Conservation (phyloP, 2,888 invertebrate genomes). For the Abrostola tripartita region DNA sequence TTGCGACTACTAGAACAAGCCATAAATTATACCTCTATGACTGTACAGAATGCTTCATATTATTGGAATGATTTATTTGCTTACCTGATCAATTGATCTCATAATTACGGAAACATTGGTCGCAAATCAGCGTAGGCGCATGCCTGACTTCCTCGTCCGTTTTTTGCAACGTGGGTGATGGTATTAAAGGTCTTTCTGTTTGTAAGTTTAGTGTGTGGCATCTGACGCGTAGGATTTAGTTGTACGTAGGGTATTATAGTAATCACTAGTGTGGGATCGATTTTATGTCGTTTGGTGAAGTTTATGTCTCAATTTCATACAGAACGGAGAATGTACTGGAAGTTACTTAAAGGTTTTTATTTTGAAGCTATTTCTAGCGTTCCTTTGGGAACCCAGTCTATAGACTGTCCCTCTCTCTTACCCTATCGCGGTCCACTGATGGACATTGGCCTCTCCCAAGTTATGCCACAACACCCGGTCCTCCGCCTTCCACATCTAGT, state of each 20-base stretch:
- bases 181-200: conserved; percentile 4
- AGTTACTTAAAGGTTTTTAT: too few relatives aligned
- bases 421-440: too few relatives aligned
- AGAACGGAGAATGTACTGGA: background rate
- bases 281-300: background rate
- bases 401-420: too few relatives aligned
- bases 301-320: background rate
- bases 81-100: conserved; percentile 11
- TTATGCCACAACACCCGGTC: too few relatives aligned
- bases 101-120: conserved; percentile 45
- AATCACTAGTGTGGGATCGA: background rate
- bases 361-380: too few relatives aligned
- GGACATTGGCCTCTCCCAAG: too few relatives aligned
- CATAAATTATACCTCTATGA: too few relatives aligned
- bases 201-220: background rate
- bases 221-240: conserved; percentile 14
- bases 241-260: background rate
- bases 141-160: conserved; percentile 43
- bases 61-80: background rate
- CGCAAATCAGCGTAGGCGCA: conserved; percentile 24
- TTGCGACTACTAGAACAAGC: too few relatives aligned
- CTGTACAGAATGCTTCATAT: background rate
- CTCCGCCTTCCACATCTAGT: too few relatives aligned
- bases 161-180: conserved; percentile 44
- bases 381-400: too few relatives aligned